These are phyloP conservation scores for Sapajus apella DNA, from an alignment of 2,113 vertebrate genomes.

Conservation along the genomic window DNA sequence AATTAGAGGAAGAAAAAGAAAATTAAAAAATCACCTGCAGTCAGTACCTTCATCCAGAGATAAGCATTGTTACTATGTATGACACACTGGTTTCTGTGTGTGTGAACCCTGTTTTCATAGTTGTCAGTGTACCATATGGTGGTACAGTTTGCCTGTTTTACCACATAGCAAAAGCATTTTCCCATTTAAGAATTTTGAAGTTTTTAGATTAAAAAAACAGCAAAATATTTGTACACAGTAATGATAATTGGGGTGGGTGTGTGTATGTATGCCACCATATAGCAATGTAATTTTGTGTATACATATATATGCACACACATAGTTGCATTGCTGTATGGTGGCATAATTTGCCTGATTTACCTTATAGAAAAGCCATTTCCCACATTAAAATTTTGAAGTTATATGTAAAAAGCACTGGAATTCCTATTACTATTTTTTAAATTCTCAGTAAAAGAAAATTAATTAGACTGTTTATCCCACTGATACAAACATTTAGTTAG, in stretches of 20 bases:
- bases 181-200: constrained; percentile 1
- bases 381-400: neutral
- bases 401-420: neutral
- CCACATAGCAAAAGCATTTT: constrained; percentile 10
- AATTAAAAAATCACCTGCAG: neutral
- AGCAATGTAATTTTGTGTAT: too few relatives aligned
- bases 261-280: too few relatives aligned
- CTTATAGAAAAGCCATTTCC: neutral
- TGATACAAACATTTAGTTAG: constrained; percentile 25
- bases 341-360: neutral
- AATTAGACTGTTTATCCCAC: neutral
- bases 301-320: neutral
- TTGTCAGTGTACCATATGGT: neutral
- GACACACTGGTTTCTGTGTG: neutral
- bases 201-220: neutral
- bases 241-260: neutral
- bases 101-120: constrained; percentile 19
- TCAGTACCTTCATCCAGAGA: neutral
- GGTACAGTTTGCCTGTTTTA: neutral
- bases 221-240: neutral
- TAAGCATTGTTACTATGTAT: constrained; percentile 27
- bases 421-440: constrained; percentile 15
- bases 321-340: neutral
- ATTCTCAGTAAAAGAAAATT: constrained; percentile 32
- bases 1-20: neutral